phyloP scores from a whole-genome alignment of 2,888 invertebrate genomes.

The Augiades crinisus region DNA sequence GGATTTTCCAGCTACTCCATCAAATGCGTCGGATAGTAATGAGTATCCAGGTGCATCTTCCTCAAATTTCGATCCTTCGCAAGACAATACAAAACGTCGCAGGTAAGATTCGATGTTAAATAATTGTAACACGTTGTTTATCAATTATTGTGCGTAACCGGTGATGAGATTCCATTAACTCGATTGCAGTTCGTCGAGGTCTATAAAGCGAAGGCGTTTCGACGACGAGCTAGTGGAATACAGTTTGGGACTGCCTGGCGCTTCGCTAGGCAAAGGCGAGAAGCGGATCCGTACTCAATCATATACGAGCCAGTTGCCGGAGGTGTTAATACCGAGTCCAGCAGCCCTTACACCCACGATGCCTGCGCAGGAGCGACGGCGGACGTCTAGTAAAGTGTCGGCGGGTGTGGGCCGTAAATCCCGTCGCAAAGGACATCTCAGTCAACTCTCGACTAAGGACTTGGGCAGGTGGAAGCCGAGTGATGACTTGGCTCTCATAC shows the following conservation, averaged over 20 bases:
- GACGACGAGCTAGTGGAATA: conserved; percentile 98
- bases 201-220: conserved; percentile 96
- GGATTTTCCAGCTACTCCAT: conserved; percentile 70
- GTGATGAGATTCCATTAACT: neutral
- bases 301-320: conserved; percentile 77
- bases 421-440: conserved; percentile 84
- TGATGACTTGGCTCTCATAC: conserved; percentile 96
- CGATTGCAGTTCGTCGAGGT: conserved; percentile 90
- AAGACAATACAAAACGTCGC: conserved; percentile 73
- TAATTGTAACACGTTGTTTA: neutral
- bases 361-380: conserved; percentile 52
- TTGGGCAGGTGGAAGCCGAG: conserved; percentile 98
- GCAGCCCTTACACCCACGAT: conserved; percentile 44
- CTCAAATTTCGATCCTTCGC: conserved; percentile 56
- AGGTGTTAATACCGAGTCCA: conserved; percentile 52
- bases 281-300: conserved; percentile 75
- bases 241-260: conserved; percentile 86
- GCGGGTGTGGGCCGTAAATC: conserved; percentile 68
- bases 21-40: conserved; percentile 66
- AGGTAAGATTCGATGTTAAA: conserved; percentile 48
- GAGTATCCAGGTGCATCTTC: conserved; percentile 60
- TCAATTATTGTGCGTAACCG: neutral
- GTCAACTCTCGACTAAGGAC: conserved; percentile 89
- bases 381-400: conserved; percentile 65
- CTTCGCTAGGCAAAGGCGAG: conserved; percentile 69